phyloP scores from a whole-genome alignment of 1,140 invertebrate genomes.

The Pachyrhynchus sulphureomaculatus region DNA sequence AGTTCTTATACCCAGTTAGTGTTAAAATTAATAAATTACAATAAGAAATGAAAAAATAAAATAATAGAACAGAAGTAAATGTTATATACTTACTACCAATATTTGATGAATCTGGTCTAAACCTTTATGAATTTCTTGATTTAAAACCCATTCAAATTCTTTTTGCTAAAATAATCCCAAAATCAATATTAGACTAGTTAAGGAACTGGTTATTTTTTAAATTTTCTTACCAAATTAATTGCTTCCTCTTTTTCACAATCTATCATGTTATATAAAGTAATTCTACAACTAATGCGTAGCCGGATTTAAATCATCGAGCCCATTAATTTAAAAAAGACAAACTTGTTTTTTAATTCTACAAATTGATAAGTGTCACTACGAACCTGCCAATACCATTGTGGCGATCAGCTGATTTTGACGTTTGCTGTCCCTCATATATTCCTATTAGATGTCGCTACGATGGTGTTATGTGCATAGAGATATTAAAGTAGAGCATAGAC shows the following conservation, averaged over 20 bases:
- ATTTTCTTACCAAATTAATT: slow-evolving; percentile 72
- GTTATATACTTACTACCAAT: slow-evolving; percentile 67
- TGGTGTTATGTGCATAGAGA: too few species aligned
- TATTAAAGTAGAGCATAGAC: too few species aligned
- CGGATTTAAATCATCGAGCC: neutral
- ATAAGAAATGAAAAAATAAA: too few species aligned
- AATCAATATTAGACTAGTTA: slow-evolving; percentile 22
- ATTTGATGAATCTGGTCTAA: slow-evolving; percentile 81
- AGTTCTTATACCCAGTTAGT: too few species aligned
- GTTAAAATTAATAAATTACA: too few species aligned
- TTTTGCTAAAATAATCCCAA: slow-evolving; percentile 70
- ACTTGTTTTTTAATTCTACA: neutral
- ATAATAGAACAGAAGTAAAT: neutral
- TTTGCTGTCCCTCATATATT: neutral
- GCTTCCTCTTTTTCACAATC: slow-evolving; percentile 84
- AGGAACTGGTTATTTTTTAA: neutral
- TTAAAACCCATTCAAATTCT: slow-evolving; percentile 91
- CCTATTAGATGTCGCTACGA: neutral
- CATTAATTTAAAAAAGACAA: neutral
- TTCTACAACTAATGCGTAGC: neutral
- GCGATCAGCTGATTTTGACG: slow-evolving; percentile 1
- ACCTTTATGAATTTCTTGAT: slow-evolving; percentile 85
- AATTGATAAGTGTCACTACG: neutral
- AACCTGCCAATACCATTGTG: neutral
- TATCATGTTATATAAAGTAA: slow-evolving; percentile 62